Percentiles rank a stretch among this genome's conserved stretches.
Conservation (phyloP, 2,888 invertebrate species). For the Trichacis sp. region DNA sequence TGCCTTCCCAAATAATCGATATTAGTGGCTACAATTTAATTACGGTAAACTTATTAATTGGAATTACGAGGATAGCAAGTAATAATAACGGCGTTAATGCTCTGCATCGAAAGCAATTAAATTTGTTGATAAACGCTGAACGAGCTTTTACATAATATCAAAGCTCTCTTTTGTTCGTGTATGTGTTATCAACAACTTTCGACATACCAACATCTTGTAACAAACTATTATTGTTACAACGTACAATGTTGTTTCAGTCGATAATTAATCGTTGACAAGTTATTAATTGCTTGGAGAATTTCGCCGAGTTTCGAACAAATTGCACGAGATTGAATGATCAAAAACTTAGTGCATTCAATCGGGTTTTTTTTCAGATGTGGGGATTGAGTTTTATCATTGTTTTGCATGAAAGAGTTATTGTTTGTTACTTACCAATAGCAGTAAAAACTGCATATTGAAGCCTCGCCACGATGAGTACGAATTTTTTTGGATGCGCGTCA, state of each 20-base stretch:
- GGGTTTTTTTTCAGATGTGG: too few species aligned
- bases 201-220: slow-evolving; percentile 43
- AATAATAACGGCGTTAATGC: too few species aligned
- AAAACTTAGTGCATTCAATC: neutral
- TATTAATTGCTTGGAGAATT: slow-evolving; percentile 49
- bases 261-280: slow-evolving; percentile 53
- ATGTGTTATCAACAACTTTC: slow-evolving; percentile 42
- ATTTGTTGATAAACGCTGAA: neutral
- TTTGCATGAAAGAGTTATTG: slow-evolving; percentile 8
- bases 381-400: too few species aligned
- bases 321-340: neutral
- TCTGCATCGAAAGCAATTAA: neutral
- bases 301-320: slow-evolving; percentile 1
- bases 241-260: slow-evolving; percentile 30
- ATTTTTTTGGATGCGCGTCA: slow-evolving; percentile 43
- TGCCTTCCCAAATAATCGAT: neutral
- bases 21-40: too few species aligned
- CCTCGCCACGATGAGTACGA: slow-evolving; percentile 38
- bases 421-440: slow-evolving; percentile 41
- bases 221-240: slow-evolving; percentile 41
- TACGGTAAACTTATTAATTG: too few species aligned
- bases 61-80: too few species aligned
- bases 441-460: slow-evolving; percentile 45
- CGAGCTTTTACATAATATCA: neutral
- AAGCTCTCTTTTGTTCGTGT: slow-evolving; percentile 26